Base-by-base conservation (phyloP, 1,140 invertebrate species). In the Copidosoma floridanum region DNA sequence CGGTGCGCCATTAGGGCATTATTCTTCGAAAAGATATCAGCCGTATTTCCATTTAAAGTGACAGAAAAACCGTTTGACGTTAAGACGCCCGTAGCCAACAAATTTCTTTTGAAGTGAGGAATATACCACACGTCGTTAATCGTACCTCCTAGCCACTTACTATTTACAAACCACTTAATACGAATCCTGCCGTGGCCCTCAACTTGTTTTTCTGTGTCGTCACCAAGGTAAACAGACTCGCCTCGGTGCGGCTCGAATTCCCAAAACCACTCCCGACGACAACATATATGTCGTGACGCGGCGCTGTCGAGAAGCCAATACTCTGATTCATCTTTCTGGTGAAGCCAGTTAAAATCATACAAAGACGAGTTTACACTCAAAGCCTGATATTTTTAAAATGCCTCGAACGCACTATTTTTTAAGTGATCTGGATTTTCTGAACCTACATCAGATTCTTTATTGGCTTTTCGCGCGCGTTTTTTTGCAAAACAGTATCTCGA, bases 231-330 rank as follows among this genome's bases (percentile, higher is more conserved):
- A 50, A 71, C 64, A 61, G 29, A 58, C 7, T 64, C 57, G 21
- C 55, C 43, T 21, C 26, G 21, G 16, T 18, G 12, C 11, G 24
- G 18, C 12, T 18, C 12, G 20, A 64, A 65, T 5, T 67, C 62
- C 35, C 32, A 47, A 37, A 67, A 70, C 67, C 66, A 70, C 23
- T 68, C 67, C 11, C 61, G 51, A n/a, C 59, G 54, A 40, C 50
- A 63, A 11, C 55, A 65, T 14, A 65, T 63, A 46, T 70, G 61
- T 3, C 51, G 44, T 18, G 66, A 64, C 4, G 66, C 64, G 12
- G 61, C 67, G 48, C 67, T 69, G 46, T 69, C 64, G 27, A 56
- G 52, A 43, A 64, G 18, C 69, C 66, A 71, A 7, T 52, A 27
- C 27, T 65, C 55, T 18, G 26, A 2, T 2, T 43, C 58, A 27